phyloP scores from a whole-genome alignment of 2,113 vertebrate species.

The Nansenia antarctica region DNA sequence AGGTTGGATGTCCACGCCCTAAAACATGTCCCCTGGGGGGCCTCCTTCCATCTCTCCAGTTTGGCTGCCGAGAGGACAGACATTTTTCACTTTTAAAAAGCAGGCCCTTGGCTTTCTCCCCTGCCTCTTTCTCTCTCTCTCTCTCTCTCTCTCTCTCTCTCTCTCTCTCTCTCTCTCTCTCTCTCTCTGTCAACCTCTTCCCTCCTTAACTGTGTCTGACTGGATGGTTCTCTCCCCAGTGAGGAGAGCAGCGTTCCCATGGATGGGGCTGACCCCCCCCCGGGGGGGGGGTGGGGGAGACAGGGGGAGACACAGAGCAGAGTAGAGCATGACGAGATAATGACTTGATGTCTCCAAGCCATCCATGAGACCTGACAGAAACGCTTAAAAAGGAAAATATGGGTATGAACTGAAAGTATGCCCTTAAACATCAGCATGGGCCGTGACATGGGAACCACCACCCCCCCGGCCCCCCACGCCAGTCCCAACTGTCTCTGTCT shows the following conservation, averaged over 20 bases:
- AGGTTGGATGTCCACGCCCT: neutral
- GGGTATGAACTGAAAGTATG: slow-evolving; percentile 53
- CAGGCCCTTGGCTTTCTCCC: neutral
- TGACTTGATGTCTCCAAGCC: slow-evolving; percentile 59
- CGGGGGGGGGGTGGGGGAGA: too few relatives aligned
- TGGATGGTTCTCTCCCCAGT: slow-evolving; percentile 41
- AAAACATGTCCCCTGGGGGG: slow-evolving; percentile 10
- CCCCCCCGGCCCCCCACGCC: neutral
- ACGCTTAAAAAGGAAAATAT: slow-evolving; percentile 53
- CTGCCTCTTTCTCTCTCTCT: neutral
- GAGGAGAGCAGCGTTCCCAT: slow-evolving; percentile 63
- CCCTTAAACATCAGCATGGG: slow-evolving; percentile 31
- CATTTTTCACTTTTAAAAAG: neutral
- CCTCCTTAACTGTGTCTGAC: slow-evolving; percentile 16
- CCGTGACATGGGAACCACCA: slow-evolving; percentile 61
- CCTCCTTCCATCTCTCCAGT: slow-evolving; percentile 27
- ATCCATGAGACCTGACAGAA: slow-evolving; percentile 52
- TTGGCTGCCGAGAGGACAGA: neutral
- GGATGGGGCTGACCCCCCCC: slow-evolving; percentile 56
- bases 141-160: slow-evolving; percentile 6
- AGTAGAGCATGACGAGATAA: slow-evolving; percentile 53
- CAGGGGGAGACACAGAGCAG: slow-evolving; percentile 59
- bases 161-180: neutral
- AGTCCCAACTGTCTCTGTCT: neutral
- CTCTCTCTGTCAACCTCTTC: neutral